phyloP scores from a whole-genome alignment of 1,140 invertebrate genomes.

The Platorchestia sp. region DNA sequence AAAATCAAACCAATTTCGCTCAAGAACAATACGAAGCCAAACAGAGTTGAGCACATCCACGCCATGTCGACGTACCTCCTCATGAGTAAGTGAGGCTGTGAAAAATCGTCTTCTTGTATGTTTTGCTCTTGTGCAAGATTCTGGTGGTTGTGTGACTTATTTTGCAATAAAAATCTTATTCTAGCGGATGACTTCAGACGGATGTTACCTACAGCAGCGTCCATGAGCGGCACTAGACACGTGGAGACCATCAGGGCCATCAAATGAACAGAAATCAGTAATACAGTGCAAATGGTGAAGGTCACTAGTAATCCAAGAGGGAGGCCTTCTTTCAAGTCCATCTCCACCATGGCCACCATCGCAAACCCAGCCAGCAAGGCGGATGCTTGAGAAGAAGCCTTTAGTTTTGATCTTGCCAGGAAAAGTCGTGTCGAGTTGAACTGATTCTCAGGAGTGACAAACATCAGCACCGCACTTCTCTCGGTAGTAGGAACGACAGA shows the following conservation, averaged over 20 bases:
- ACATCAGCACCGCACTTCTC: not conserved
- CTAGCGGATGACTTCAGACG: not conserved
- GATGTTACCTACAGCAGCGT: constrained; percentile 74
- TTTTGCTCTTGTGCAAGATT: not conserved
- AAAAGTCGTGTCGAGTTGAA: not conserved
- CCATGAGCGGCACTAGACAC: constrained; percentile 94
- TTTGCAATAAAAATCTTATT: not conserved
- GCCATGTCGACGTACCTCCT: constrained; percentile 94
- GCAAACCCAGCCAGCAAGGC: constrained; percentile 94
- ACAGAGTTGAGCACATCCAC: constrained; percentile 95
- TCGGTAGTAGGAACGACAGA: not conserved
- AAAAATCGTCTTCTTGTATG: not conserved
- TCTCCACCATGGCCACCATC: constrained; percentile 97
- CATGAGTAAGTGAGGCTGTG: not conserved
- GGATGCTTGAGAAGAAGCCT: constrained; percentile 92
- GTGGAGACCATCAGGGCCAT: constrained; percentile 98
- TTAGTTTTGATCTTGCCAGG: constrained; percentile 77
- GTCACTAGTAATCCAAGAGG: constrained; percentile 88
- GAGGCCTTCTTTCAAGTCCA: constrained; percentile 85
- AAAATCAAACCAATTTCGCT: constrained; percentile 95
- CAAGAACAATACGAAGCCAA: constrained; percentile 93
- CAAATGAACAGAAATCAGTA: constrained; percentile 97
- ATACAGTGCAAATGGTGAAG: constrained; percentile 95
- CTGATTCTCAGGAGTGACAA: not conserved
- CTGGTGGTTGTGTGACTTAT: not conserved